Percentiles rank a stretch among this genome's conserved stretches.
Evolutionary conservation across 2,888 invertebrate genomes (phyloP).

Genomic region (Andricus quercusramuli): DNA sequence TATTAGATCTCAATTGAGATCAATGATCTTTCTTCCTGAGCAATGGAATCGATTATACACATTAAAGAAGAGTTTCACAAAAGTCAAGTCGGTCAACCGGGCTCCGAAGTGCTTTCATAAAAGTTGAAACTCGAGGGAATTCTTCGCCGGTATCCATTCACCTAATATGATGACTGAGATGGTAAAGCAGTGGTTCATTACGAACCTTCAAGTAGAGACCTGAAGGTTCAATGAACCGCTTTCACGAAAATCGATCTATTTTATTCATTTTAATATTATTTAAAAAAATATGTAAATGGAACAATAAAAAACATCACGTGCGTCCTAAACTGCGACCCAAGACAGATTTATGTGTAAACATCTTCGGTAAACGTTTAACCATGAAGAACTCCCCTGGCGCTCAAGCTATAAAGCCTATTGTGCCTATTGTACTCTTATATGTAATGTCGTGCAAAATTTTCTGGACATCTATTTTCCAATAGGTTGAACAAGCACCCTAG

Average conservation of each 20-base stretch:
- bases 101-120: constrained; percentile 42
- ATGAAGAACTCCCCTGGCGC: no score
- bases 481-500: no score
- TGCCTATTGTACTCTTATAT: no score
- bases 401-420: no score
- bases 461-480: no score
- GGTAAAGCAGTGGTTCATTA: constrained; percentile 8
- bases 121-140: constrained; percentile 36
- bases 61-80: constrained; percentile 41
- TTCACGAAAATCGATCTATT: not conserved
- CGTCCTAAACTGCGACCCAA: no score
- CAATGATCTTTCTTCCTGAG: constrained; percentile 18
- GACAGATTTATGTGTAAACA: no score
- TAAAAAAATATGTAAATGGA: no score
- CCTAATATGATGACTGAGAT: constrained; percentile 25
- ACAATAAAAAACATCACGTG: no score
- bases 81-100: constrained; percentile 44
- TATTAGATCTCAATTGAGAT: constrained; percentile 19
- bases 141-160: constrained; percentile 17
- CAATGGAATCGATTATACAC: constrained; percentile 30
- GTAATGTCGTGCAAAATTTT: no score
- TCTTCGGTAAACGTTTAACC: no score
- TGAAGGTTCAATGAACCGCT: not conserved
- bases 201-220: not conserved
- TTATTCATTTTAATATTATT: no score